Evolutionary conservation across 2,113 vertebrate genomes (phyloP).

Genomic region (Fulica atra): DNA sequence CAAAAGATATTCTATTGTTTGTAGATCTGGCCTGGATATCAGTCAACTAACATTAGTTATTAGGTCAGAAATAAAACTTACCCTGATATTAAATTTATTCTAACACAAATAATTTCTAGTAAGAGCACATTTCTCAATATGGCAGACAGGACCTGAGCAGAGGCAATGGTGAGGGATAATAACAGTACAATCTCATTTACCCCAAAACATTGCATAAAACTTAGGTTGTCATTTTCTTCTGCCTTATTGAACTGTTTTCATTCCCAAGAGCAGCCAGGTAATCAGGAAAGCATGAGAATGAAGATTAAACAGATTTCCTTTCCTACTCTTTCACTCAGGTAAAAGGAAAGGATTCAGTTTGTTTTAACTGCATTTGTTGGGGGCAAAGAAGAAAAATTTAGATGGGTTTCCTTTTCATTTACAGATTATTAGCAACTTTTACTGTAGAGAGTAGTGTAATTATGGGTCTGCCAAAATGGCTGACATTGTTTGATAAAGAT

Average conservation of each 20-base stretch:
- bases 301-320: conserved; percentile 20
- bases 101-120: neutral
- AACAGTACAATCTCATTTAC: neutral
- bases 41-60: neutral
- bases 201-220: neutral
- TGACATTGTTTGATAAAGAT: neutral
- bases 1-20: neutral
- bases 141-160: neutral
- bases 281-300: neutral
- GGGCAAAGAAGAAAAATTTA: neutral
- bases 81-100: conserved; percentile 17
- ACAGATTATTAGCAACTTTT: neutral
- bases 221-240: neutral
- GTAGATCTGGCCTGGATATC: neutral
- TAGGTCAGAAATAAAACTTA: conserved; percentile 26
- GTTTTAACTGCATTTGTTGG: neutral
- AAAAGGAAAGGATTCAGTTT: neutral
- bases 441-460: neutral
- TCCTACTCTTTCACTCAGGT: neutral
- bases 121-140: neutral
- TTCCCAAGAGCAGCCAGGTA: neutral
- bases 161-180: neutral
- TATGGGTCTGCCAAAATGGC: neutral
- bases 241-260: neutral
- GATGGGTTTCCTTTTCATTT: neutral